Conservation (phyloP, 2,888 invertebrate genomes). For the Hydriomena furcata region DNA sequence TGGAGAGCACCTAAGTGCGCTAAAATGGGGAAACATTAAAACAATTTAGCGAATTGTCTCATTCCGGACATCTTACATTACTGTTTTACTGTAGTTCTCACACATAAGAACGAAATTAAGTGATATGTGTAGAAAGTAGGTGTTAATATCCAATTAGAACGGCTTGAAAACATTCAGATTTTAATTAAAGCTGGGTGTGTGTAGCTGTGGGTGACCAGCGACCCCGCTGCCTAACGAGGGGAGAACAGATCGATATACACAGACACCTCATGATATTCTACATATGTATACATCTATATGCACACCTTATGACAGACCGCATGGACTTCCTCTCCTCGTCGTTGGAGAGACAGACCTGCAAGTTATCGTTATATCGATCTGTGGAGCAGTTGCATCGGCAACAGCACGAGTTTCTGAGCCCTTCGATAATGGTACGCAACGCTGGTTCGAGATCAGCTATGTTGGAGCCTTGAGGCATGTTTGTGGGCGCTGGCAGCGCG, state of each 20-base stretch:
- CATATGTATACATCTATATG: constrained; percentile 37
- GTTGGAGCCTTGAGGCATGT: constrained; percentile 44
- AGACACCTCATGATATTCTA: constrained; percentile 35
- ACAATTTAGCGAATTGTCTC: constrained; percentile 41
- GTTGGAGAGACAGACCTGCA: constrained; percentile 81
- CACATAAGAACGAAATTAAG: constrained; percentile 6
- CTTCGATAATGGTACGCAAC: constrained; percentile 66
- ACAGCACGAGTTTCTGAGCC: constrained; percentile 69
- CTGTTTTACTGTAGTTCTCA: constrained; percentile 6
- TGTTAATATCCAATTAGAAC: constrained; percentile 43
- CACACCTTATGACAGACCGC: constrained; percentile 87
- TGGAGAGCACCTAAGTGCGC: constrained; percentile 78
- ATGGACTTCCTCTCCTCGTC: constrained; percentile 82
- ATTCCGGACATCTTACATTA: constrained; percentile 7
- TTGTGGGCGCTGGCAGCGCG: constrained; percentile 43
- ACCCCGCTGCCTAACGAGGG: constrained; percentile 39
- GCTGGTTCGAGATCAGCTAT: constrained; percentile 77
- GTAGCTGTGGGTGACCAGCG: constrained; percentile 37
- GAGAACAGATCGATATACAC: constrained; percentile 57
- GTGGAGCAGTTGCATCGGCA: constrained; percentile 74
- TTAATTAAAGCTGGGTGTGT: constrained; percentile 44
- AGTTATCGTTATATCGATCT: constrained; percentile 72
- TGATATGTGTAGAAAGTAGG: constrained; percentile 5
- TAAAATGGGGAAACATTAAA: constrained; percentile 74
- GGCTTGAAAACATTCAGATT: constrained; percentile 40